Conservation (phyloP, 2,888 invertebrate species). For the Sinopyrophorus schimmeli region DNA sequence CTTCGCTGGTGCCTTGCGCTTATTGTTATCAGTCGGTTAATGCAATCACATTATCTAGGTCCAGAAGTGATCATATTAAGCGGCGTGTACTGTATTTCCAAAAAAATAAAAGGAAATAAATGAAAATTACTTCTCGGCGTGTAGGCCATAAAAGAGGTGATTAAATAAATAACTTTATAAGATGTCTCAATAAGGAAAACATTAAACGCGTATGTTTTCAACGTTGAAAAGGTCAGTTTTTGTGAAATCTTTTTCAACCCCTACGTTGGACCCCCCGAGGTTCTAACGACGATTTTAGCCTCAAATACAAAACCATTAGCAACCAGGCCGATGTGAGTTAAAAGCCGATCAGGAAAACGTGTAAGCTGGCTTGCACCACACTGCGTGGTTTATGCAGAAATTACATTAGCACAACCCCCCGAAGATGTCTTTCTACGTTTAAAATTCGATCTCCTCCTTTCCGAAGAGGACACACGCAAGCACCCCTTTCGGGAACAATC, state of each 20-base stretch:
- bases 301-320: constrained; percentile 35
- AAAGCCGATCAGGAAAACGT: constrained; percentile 37
- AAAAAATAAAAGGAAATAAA: too few relatives aligned
- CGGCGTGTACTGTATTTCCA: too few relatives aligned
- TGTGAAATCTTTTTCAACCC: constrained; percentile 3
- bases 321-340: constrained; percentile 34
- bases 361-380: constrained; percentile 21
- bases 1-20: too few relatives aligned
- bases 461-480: too few relatives aligned
- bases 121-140: too few relatives aligned
- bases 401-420: constrained; percentile 31
- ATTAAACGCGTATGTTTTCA: not conserved
- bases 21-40: too few relatives aligned
- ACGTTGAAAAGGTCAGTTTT: constrained; percentile 17
- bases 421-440: constrained; percentile 16
- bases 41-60: too few relatives aligned
- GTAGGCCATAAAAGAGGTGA: not conserved
- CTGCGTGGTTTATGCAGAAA: constrained; percentile 27
- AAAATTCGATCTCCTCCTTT: too few relatives aligned
- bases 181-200: constrained; percentile 6
- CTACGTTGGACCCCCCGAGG: constrained; percentile 11
- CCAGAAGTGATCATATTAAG: too few relatives aligned
- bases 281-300: constrained; percentile 18
- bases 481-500: too few relatives aligned
- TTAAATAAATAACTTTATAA: too few relatives aligned